Evolutionary conservation across 2,797 vertebrate genomes (phyloP), one percentile per base, ranked within the genome.

Genomic region (Notamacropus eugenii): DNA sequence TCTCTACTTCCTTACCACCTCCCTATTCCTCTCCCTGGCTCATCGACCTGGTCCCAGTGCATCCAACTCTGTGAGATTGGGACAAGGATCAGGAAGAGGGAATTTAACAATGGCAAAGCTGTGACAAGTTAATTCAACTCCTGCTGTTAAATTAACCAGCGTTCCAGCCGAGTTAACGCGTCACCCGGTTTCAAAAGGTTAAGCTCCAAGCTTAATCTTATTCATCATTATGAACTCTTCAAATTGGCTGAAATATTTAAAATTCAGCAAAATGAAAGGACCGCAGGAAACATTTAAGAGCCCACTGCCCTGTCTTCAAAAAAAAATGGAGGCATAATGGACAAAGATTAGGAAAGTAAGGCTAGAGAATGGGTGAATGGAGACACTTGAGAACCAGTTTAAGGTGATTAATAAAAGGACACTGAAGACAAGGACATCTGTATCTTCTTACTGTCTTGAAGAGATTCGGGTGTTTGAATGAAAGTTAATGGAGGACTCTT

Each of bases 191-290:
- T 98, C 98, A 98, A 98, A 98, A 98, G 98, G 98, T 98, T 98
- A 98, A 98, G 98, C 98, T 98, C 98, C 97, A 97, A 98, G 97
- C 98, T 98, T 98, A 98, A 98, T 98, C 98, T 98, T 98, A 98
- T 98, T 98, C 98, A 98, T 98, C 98, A 98, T 98, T 98, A 98
- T 98, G 97, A 98, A 98, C 98, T 98, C 98, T 98, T 98, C 98
- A 98, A 98, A 98, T 98, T 98, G 97, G 98, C 97, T 98, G 97
- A 98, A 98, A 98, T 98, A 98, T 98, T 98, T 98, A 98, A 98
- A 98, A 98, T 98, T 98, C 98, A 98, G 97, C 95, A 96, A 98
- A 98, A 98, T 98, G 97, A 98, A 98, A 98, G 97, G 97, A 98
- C 97, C 0, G 96, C 96, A 96, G 97, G 96, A 98, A 98, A 98